phyloP scores from a whole-genome alignment of 2,888 invertebrate genomes.

The Hypomecis punctinalis region DNA sequence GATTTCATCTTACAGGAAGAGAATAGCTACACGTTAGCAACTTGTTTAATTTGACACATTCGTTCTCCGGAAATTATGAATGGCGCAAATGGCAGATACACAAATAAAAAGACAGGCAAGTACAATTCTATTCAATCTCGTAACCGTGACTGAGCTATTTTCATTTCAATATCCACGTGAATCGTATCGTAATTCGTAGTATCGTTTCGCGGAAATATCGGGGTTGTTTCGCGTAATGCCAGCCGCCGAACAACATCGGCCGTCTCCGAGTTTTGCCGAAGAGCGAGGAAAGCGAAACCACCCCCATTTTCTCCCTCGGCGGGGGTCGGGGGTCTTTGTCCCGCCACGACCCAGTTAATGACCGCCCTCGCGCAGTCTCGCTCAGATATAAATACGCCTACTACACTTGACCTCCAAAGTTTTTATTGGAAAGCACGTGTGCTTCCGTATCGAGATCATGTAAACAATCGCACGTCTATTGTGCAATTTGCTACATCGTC shows the following conservation, averaged over 20 bases:
- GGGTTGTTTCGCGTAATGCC: constrained; percentile 58
- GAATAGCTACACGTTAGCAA: too few relatives aligned
- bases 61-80: background rate
- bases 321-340: constrained; percentile 76
- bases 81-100: constrained; percentile 11
- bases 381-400: constrained; percentile 83
- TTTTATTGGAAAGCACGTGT: constrained; percentile 83
- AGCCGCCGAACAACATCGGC: constrained; percentile 55
- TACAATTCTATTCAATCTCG: constrained; percentile 27
- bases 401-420: constrained; percentile 85
- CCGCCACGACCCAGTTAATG: constrained; percentile 84
- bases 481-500: constrained; percentile 27
- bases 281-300: constrained; percentile 75
- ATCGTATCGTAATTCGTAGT: constrained; percentile 39
- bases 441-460: constrained; percentile 68
- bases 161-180: constrained; percentile 39
- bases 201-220: constrained; percentile 64
- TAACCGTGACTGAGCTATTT: constrained; percentile 41
- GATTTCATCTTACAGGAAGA: too few relatives aligned
- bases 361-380: constrained; percentile 82
- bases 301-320: constrained; percentile 67
- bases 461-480: constrained; percentile 63
- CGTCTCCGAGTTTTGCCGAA: constrained; percentile 50
- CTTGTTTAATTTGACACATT: background rate
- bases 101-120: constrained; percentile 20